Base-by-base conservation (phyloP, 2,113 vertebrate genomes). In the Cryptomyrus ogoouensis region DNA sequence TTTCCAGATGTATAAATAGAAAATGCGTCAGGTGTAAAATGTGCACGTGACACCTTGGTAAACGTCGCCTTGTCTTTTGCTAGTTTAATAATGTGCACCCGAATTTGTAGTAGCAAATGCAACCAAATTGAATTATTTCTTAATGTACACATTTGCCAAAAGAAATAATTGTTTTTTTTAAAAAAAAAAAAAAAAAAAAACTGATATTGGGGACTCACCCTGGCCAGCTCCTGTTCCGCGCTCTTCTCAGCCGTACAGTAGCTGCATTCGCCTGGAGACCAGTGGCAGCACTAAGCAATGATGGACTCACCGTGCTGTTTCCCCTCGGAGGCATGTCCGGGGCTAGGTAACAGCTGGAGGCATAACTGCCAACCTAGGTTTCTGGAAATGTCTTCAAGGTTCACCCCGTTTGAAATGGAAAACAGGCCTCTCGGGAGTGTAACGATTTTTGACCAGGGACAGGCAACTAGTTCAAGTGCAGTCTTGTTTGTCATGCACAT, bases 321-420 rank as follows among this genome's bases (percentile, higher is more conserved):
- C 21, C 5, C 52, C 87, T 56, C 31, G 6, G 53, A 88, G 87
- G 87, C 53, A 46, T 8, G 15, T 66, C 86, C 50, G 27, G 50
- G 49, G 24, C 86, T 53, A 10, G 50, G 39, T 87, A 87, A 53
- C 86, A 53, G 49, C 49, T 52, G 49, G 50, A 21, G 86, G 27
- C 49, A 53, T 13, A 35, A 46, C 17, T 88, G 53, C 39, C 87
- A 42, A 44, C 58, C 87, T 44, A 3, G 35, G 19, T 66, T 62
- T 88, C 50, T 87, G 49, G n/a, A 86, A 86, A 87, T 56, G 42
- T 52, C 85, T 87, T 24, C 27, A 12, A 47, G 83, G 12, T 56
- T 53, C 50, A 86, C 83, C 83, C 47, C 46, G 21, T 86, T 86
- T 87, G 85, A 87, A 53, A 50, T 47, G 85, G 12, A 49, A 87